These are phyloP conservation scores for Beris chalybata DNA, from an alignment of 2,888 invertebrate species.

Conservation along the genomic window DNA sequence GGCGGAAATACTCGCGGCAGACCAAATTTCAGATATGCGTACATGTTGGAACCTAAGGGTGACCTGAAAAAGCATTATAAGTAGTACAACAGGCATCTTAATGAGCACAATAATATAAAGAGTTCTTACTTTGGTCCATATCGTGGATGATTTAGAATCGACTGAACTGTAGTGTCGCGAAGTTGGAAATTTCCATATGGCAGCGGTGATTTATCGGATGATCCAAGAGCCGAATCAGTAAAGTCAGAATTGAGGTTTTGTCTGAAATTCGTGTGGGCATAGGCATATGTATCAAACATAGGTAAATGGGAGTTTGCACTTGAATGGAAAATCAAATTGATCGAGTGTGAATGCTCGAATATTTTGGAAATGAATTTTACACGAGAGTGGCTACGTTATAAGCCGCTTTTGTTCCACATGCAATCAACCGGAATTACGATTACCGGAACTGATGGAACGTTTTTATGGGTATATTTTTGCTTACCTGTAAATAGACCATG, in stretches of 20 bases:
- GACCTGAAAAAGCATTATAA: slow-evolving; percentile 60
- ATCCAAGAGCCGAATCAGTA: slow-evolving; percentile 90
- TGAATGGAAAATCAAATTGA: slow-evolving; percentile 20
- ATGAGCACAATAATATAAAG: neutral
- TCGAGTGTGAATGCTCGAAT: slow-evolving; percentile 25
- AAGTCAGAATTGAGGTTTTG: slow-evolving; percentile 95
- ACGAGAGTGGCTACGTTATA: slow-evolving; percentile 14
- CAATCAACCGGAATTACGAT: slow-evolving; percentile 31
- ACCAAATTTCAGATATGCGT: slow-evolving; percentile 92
- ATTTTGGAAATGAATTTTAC: slow-evolving; percentile 17
- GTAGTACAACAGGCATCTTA: slow-evolving; percentile 6
- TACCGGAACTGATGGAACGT: slow-evolving; percentile 26
- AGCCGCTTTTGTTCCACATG: slow-evolving; percentile 13
- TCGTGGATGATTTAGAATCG: slow-evolving; percentile 79
- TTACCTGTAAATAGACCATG: slow-evolving; percentile 93
- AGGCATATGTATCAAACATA: slow-evolving; percentile 7
- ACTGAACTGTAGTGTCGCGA: slow-evolving; percentile 89
- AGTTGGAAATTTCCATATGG: slow-evolving; percentile 94
- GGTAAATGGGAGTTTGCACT: slow-evolving; percentile 9
- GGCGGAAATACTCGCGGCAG: slow-evolving; percentile 90
- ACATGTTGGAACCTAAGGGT: slow-evolving; percentile 87
- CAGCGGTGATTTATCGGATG: slow-evolving; percentile 88
- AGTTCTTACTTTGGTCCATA: slow-evolving; percentile 81
- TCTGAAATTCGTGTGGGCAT: slow-evolving; percentile 56
- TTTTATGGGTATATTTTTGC: slow-evolving; percentile 13